Evolutionary conservation across 2,888 invertebrate genomes (phyloP).

Genomic region (Athrips mouffetella): DNA sequence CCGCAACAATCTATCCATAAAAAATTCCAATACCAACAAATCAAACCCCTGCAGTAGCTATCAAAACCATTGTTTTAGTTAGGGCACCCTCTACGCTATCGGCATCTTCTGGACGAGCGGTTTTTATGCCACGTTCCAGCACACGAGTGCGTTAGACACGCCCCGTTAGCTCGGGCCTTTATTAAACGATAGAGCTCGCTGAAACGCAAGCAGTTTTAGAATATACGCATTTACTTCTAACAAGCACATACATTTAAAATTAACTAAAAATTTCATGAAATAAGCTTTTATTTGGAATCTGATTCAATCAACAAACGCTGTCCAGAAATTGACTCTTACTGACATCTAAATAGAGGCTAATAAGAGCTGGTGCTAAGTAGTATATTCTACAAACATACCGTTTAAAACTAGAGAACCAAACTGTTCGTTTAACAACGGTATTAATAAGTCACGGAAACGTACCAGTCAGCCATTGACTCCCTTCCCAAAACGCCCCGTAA

Average conservation of each 20-base stretch:
- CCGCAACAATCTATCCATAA: too few species aligned
- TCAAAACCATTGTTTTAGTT: constrained; percentile 8
- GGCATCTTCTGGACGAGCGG: constrained; percentile 37
- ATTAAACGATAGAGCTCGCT: constrained; percentile 1
- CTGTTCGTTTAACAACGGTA: too few species aligned
- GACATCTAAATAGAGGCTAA: too few species aligned
- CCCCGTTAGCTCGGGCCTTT: constrained; percentile 27
- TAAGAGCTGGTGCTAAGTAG: too few species aligned
- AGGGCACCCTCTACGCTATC: constrained; percentile 31
- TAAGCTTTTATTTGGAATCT: too few species aligned
- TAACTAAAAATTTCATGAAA: too few species aligned
- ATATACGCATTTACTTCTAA: background rate
- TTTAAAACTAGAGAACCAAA: too few species aligned
- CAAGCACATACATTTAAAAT: too few species aligned
- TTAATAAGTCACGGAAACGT: too few species aligned
- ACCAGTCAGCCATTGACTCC: background rate
- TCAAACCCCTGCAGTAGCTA: background rate
- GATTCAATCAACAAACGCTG: too few species aligned
- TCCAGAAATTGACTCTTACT: too few species aligned
- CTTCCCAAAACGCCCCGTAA: constrained; percentile 32
- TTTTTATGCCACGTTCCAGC: constrained; percentile 42
- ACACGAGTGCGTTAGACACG: constrained; percentile 32
- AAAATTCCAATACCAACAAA: background rate
- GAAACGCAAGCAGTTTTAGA: background rate
- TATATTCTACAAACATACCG: too few species aligned